These are phyloP conservation scores for Xenops minutus DNA, from an alignment of 2,797 vertebrate species.

Conservation along the genomic window DNA sequence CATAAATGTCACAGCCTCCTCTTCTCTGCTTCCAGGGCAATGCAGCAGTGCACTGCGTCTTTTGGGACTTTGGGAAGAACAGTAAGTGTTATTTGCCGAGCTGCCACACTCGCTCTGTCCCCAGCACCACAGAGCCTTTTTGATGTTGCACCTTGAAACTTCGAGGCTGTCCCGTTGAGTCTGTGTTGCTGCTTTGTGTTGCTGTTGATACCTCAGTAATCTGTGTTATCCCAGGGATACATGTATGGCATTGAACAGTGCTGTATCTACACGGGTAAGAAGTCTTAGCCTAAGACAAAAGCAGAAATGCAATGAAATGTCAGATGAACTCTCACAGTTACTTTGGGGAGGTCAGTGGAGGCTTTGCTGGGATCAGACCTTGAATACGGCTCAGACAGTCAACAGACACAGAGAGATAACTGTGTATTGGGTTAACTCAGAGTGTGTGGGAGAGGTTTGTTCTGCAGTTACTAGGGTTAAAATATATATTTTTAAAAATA, in stretches of 20 bases:
- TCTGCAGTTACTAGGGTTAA: not conserved
- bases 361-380: not conserved
- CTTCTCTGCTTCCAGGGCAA: slow-evolving; percentile 69
- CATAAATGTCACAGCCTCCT: not conserved
- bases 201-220: not conserved
- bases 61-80: slow-evolving; percentile 87
- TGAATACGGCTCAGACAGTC: not conserved
- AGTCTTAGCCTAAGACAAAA: not conserved
- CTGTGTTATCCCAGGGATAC: fast-evolving
- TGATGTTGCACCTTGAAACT: not conserved
- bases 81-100: slow-evolving; percentile 68
- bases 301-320: not conserved
- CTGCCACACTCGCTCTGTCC: not conserved
- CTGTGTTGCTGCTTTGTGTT: not conserved
- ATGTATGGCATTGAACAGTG: no score
- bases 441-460: not conserved
- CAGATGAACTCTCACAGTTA: not conserved
- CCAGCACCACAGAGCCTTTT: not conserved
- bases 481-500: not conserved
- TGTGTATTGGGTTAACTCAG: not conserved
- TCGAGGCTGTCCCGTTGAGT: not conserved
- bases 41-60: slow-evolving; percentile 77
- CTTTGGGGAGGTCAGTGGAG: not conserved
- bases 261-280: not conserved
- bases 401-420: not conserved